Conservation (phyloP, 2,113 vertebrate genomes). For the Grallaria varia region DNA sequence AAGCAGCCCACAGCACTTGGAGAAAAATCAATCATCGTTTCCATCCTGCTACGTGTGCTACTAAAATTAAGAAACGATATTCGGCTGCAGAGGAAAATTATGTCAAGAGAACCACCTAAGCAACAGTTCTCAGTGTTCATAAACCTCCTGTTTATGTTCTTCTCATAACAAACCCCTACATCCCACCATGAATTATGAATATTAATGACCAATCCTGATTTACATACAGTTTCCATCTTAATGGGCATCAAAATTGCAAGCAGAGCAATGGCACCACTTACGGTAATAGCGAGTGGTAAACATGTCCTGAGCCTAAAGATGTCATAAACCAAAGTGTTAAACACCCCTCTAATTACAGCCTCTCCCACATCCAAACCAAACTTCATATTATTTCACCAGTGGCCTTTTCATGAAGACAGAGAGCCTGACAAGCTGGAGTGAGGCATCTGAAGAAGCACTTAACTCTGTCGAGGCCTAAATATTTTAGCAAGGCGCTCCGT, state of each 20-base stretch:
- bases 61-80: constrained; percentile 73
- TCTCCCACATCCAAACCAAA: background rate
- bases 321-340: constrained; percentile 4
- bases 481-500: background rate
- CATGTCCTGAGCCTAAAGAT: background rate
- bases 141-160: constrained; percentile 49
- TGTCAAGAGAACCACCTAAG: constrained; percentile 61
- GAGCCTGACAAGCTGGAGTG: background rate
- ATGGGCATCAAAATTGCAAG: constrained; percentile 47
- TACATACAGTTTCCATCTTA: constrained; percentile 67
- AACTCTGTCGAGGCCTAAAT: background rate
- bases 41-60: constrained; percentile 43
- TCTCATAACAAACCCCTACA: constrained; percentile 42
- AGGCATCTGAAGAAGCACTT: constrained; percentile 1
- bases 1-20: constrained; percentile 59
- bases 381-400: background rate
- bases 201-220: constrained; percentile 50
- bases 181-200: constrained; percentile 63
- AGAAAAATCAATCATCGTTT: constrained; percentile 75
- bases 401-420: constrained; percentile 8
- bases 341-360: background rate
- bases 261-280: constrained; percentile 66
- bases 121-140: constrained; percentile 47
- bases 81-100: constrained; percentile 57
- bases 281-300: constrained; percentile 32